A percentile compares a stretch with the other conserved stretches of the same genome.
phyloP scores from a whole-genome alignment of 2,797 vertebrate species.

The Podarcis siculus region DNA sequence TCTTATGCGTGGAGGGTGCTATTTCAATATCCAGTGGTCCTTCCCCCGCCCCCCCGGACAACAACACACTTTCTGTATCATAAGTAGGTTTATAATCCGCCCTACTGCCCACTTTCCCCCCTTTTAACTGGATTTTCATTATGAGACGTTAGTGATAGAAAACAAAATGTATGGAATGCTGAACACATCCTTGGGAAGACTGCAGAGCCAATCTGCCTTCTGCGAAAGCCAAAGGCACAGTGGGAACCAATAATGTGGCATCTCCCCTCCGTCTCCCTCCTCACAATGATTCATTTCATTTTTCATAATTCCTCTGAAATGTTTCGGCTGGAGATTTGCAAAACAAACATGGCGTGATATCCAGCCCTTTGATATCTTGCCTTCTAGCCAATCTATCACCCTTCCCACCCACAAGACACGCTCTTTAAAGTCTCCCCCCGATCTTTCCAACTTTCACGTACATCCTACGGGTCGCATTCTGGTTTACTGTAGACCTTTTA shows the following conservation, averaged over 20 bases:
- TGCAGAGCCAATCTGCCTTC: constrained; percentile 60
- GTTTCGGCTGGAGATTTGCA: constrained; percentile 66
- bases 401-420: constrained; percentile 2
- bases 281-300: constrained; percentile 34
- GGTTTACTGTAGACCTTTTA: background rate
- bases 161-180: constrained; percentile 73
- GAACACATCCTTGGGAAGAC: constrained; percentile 73
- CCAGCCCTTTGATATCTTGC: constrained; percentile 63
- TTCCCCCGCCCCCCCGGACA: background rate
- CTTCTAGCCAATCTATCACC: constrained; percentile 55
- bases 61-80: constrained; percentile 12
- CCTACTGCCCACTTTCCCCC: background rate
- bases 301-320: constrained; percentile 58
- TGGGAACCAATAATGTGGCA: constrained; percentile 46
- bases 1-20: background rate
- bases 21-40: background rate
- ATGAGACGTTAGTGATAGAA: constrained; percentile 74
- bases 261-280: constrained; percentile 49
- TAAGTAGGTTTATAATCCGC: background rate
- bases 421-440: constrained; percentile 46
- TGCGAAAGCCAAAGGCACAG: constrained; percentile 61
- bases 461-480: background rate
- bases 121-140: constrained; percentile 75
- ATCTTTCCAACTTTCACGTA: background rate
- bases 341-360: constrained; percentile 62